Evolutionary conservation across 2,888 invertebrate genomes (phyloP), one percentile per base, ranked within the genome.

Genomic region (Rhogogaster chlorosoma): DNA sequence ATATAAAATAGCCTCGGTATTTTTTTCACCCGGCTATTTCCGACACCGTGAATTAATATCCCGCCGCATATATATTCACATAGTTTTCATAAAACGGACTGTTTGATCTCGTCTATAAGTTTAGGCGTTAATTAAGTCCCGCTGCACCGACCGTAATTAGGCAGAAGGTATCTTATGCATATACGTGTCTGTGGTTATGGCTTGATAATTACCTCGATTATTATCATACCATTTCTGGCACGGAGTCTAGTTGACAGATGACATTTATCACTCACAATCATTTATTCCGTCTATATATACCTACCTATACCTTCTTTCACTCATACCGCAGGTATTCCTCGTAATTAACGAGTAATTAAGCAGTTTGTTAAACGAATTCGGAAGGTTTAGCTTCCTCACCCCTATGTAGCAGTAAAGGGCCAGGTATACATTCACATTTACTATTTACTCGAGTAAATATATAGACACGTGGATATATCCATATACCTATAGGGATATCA

Each of bases 311-410:
- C 49, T 5, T 29, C 29, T 15, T 12, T 38, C 38, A 32, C 22
- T 6, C 22, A 15, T n/a, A 36, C 42, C 38, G 26, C 6, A 6
- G 10, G 26, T 53, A 49, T 45, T 78, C 29, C 18, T 18, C 29
- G 45, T 78, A 78, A 78, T 78, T 78, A 78, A 78, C 78, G 22
- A 32, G 57, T 57, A 78, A 78, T 53, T 78, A 78, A 78, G 29
- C 78, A 57, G 78, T 78, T 78, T 53, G 78, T 53, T 78, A 15
- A 78, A 57, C 57, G 53, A 78, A 53, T 29, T 53, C 9, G 2
- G 3, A 53, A 18, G 38, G 38, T 36, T 78, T 10, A 32, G 9
- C 9, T 26, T 9, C 45, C 3, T 61, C 12, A 61, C 61, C 61
- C 22, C 26, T 29, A 64, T 9, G 32, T 26, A 7, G 32, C 4